Percentiles rank a stretch among this genome's conserved stretches.
phyloP scores from a whole-genome alignment of 2,888 invertebrate species.

The Leptinotarsa tumamoca region DNA sequence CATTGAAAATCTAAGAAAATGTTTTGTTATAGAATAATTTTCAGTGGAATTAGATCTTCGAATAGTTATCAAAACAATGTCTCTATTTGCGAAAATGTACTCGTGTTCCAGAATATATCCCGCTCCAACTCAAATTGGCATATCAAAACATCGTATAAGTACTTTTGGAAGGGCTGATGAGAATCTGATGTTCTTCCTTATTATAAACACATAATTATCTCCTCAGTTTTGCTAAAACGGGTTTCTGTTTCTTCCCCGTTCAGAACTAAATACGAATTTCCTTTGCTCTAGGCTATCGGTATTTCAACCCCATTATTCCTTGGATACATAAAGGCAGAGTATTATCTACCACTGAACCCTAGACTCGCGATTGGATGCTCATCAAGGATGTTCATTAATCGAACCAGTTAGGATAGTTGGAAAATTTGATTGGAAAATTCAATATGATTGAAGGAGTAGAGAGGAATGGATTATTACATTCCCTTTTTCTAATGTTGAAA shows the following conservation, averaged over 20 bases:
- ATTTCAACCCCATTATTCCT: conserved; percentile 4
- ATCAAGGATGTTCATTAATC: neutral
- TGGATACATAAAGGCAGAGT: neutral
- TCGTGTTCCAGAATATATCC: no score
- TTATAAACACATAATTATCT: no score
- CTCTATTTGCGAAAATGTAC: no score
- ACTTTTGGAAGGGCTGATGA: no score
- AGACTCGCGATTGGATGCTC: neutral
- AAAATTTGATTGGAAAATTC: neutral
- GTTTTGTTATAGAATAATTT: no score
- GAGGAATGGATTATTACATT: neutral
- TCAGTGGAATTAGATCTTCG: no score
- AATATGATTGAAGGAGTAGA: neutral
- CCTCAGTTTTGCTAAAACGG: no score
- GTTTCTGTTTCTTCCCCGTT: neutral
- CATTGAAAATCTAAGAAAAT: no score
- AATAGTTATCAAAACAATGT: no score
- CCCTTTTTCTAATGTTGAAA: neutral
- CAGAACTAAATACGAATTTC: neutral
- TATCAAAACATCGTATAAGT: no score
- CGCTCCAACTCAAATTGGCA: no score
- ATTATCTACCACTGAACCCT: neutral
- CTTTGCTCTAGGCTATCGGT: neutral
- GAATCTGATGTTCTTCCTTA: no score
- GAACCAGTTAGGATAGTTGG: neutral